phyloP scores from a whole-genome alignment of 2,113 vertebrate species.

The Oostethus manadensis region DNA sequence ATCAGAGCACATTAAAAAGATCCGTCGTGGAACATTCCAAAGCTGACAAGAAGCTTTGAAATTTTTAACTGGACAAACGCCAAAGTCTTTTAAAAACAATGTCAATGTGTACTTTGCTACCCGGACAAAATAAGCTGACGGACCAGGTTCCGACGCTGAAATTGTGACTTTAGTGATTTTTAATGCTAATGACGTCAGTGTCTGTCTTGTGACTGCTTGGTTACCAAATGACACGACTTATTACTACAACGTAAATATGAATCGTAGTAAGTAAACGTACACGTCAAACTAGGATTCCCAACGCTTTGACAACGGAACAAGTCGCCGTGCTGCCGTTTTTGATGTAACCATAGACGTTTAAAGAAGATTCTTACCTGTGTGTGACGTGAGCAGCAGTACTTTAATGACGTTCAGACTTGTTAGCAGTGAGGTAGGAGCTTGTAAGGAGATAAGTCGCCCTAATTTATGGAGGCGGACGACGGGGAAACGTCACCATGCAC shows the following conservation, averaged over 20 bases:
- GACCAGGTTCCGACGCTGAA: slow-evolving; percentile 16
- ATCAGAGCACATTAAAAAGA: too few species aligned
- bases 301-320: too few species aligned
- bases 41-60: neutral
- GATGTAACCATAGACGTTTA: too few species aligned
- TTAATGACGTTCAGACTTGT: neutral
- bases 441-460: neutral
- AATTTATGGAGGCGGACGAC: slow-evolving; percentile 40
- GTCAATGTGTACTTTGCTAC: neutral
- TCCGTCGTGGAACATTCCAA: neutral
- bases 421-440: neutral
- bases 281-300: too few species aligned
- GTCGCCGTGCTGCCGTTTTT: neutral
- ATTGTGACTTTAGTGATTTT: neutral
- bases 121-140: slow-evolving; percentile 43
- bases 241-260: neutral
- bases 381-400: slow-evolving; percentile 1
- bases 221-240: too few species aligned
- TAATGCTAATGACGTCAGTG: neutral
- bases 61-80: neutral
- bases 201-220: neutral
- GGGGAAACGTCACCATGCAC: slow-evolving; percentile 12
- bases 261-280: neutral
- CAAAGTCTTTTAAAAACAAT: neutral
- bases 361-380: slow-evolving; percentile 37